These are phyloP conservation scores for Sylvilagus floridanus DNA, from an alignment of 2,797 vertebrate genomes.

Conservation along the genomic window DNA sequence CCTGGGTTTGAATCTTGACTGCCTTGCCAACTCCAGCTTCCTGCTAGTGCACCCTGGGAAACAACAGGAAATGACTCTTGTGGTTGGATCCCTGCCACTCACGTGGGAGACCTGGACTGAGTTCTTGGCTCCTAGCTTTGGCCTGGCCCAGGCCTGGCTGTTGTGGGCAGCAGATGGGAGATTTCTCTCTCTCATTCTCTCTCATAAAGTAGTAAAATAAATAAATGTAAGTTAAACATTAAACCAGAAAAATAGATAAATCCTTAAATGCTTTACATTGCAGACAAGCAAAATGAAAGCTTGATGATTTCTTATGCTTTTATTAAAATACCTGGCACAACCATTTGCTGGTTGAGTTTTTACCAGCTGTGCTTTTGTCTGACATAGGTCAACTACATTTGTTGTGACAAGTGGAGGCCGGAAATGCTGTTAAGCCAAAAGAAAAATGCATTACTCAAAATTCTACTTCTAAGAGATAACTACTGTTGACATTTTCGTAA, in stretches of 20 bases:
- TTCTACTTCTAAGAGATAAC: background rate
- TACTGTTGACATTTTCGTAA: background rate
- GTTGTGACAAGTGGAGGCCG: background rate
- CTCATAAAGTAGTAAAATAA: no score
- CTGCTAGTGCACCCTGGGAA: no score
- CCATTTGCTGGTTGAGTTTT: slow-evolving; percentile 19
- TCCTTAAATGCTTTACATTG: slow-evolving; percentile 8
- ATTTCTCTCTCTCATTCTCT: no score
- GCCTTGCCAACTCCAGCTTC: no score
- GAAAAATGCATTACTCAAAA: slow-evolving; percentile 27
- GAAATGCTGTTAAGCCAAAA: background rate
- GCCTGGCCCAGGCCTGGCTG: no score
- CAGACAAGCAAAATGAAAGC: background rate
- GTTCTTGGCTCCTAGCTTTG: no score
- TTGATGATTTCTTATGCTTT: background rate
- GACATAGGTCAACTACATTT: background rate
- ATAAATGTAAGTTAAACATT: no score
- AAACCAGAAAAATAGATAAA: background rate
- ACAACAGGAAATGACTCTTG: no score
- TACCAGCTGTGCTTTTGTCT: slow-evolving; percentile 10
- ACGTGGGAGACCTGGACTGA: no score
- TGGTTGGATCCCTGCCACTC: no score
- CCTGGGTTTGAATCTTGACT: no score
- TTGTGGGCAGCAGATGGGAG: no score
- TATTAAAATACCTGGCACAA: slow-evolving; percentile 36